A percentile compares a stretch with the other conserved stretches of the same genome.
Conservation (phyloP, 1,140 invertebrate genomes). For the Heliothis virescens region DNA sequence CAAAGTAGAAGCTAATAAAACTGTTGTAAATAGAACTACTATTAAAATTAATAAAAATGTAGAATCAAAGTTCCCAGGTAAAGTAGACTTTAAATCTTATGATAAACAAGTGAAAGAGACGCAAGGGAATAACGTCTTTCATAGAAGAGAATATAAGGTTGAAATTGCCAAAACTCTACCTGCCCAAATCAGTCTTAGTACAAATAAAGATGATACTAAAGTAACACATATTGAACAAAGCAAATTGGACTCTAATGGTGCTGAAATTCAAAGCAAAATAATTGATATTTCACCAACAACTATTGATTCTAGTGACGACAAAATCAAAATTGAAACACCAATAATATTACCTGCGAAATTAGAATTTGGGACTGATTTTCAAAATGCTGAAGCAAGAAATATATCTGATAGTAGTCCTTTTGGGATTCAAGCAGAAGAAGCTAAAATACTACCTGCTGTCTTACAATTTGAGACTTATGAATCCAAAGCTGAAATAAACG, state of each 20-base stretch:
- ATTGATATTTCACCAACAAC: not conserved
- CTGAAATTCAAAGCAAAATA: not conserved
- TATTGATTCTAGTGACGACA: not conserved
- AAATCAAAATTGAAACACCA: not conserved
- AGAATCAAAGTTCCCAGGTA: not conserved
- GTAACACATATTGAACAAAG: not conserved
- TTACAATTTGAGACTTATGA: not conserved
- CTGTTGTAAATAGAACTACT: not conserved
- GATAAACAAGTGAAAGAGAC: not conserved
- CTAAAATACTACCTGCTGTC: not conserved
- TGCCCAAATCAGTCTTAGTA: not conserved
- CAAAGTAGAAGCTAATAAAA: conserved; percentile 24
- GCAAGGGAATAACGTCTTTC: not conserved
- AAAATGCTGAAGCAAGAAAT: not conserved
- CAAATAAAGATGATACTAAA: not conserved
- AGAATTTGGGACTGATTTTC: not conserved
- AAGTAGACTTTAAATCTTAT: not conserved
- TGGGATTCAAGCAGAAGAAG: not conserved
- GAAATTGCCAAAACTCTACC: not conserved
- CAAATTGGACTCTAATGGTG: not conserved
- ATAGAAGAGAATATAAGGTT: not conserved
- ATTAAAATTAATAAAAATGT: conserved; percentile 3
- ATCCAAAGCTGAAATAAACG: conserved; percentile 14
- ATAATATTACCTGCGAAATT: not conserved
- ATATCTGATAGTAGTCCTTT: not conserved